Conservation (phyloP, 2,113 vertebrate species). For the Nansenia antarctica region DNA sequence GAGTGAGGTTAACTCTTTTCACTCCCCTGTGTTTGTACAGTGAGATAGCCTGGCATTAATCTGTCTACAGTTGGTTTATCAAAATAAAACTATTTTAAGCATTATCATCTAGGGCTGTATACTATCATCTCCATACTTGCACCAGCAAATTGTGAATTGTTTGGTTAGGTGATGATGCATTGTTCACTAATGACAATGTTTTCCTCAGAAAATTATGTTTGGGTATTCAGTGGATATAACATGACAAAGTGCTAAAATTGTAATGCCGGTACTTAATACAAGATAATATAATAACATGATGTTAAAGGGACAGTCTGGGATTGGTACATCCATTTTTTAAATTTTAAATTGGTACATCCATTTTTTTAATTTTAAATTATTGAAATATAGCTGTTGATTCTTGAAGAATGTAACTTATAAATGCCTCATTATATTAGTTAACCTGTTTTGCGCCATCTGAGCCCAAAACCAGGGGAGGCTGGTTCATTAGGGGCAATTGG, state of each 20-base stretch:
- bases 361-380: too few relatives aligned
- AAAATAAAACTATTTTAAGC: constrained; percentile 33
- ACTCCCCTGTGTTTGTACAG: constrained; percentile 44
- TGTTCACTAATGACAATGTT: neutral
- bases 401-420: too few relatives aligned
- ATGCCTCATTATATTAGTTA: too few relatives aligned
- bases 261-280: too few relatives aligned
- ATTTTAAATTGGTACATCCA: too few relatives aligned
- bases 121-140: neutral
- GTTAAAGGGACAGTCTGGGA: too few relatives aligned
- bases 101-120: constrained; percentile 37
- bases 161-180: neutral
- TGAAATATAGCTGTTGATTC: too few relatives aligned
- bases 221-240: neutral
- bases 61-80: constrained; percentile 50
- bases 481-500: too few relatives aligned
- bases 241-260: neutral
- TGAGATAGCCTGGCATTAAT: constrained; percentile 45
- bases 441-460: too few relatives aligned
- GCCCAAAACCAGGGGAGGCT: too few relatives aligned
- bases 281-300: too few relatives aligned
- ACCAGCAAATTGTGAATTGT: neutral
- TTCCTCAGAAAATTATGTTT: neutral
- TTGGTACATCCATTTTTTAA: too few relatives aligned
- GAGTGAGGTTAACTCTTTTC: constrained; percentile 37